Evolutionary conservation across 2,888 invertebrate genomes (phyloP), one percentile per base, ranked within the genome.

Genomic region (Brachypalpus laphriformis): DNA sequence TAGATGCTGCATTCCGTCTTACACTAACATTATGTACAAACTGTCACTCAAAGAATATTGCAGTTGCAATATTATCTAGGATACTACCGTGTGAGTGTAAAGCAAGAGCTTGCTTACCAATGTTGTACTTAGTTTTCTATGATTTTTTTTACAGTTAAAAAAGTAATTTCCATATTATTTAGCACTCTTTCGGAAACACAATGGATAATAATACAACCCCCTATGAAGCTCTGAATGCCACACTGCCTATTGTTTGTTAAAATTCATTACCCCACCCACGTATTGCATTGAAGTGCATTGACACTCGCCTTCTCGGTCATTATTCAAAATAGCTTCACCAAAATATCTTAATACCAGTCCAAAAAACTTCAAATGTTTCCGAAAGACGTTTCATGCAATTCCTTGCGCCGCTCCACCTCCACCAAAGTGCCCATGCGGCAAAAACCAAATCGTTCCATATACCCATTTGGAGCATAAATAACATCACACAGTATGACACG

Each of bases 381-480:
- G 8, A 45, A 28, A 18, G n/a, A 47, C 65, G 9, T 18, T 34
- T 34, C 18, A 57, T 9, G 59, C 51, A 59, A 37, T 66, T 40
- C 57, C 45, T 34, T 20, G 45, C 5, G 25, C 28, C 65, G 54
- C 37, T 34, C 31, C 49, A 45, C 31, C 40, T 3, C 11, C 14
- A 4, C 1, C 18, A 14, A 20, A 8, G 4, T 31, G 42, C 22
- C 45, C 40, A 74, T 63, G 45, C 68, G 18, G 31, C 8, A 56
- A 47, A 47, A 47, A 68, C 34, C 16, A 74, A 72, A 68, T 68
- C 63, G 66, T 42, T 65, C 78, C 83, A 75, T 22, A 85, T 75
- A 75, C 65, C 70, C 80, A 80, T 68, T 71, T 75, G 70, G 56
- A 75, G 65, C 83, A 83, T 83, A 80, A 83, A 83, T 83, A 83